Conservation (phyloP, 1,140 invertebrate species). For the Pseudomyrmex dendroicus region DNA sequence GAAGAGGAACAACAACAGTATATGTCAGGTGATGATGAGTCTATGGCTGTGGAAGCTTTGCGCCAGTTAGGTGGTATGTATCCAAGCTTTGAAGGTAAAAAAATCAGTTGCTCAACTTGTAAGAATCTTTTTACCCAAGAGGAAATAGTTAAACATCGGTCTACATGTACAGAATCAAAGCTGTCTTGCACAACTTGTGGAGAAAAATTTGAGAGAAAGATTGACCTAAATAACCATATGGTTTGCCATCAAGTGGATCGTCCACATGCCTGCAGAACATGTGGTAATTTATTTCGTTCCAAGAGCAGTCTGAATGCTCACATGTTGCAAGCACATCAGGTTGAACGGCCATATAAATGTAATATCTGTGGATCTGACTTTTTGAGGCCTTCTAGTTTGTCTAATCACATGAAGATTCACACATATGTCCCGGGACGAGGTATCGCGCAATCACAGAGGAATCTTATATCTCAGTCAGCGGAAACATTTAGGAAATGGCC, state of each 20-base stretch:
- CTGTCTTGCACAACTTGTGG: conserved; percentile 79
- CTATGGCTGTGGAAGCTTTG: conserved; percentile 85
- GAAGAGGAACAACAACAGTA: conserved; percentile 77
- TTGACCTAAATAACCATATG: conserved; percentile 83
- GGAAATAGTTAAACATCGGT: conserved; percentile 75
- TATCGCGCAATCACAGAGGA: conserved; percentile 73
- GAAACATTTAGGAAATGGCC: conserved; percentile 74
- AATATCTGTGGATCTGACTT: conserved; percentile 83
- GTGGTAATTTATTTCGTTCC: conserved; percentile 81
- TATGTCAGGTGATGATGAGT: conserved; percentile 83
- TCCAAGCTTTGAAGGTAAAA: conserved; percentile 79
- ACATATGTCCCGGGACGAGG: conserved; percentile 83
- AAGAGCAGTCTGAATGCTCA: conserved; percentile 80
- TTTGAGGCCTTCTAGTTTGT: conserved; percentile 84
- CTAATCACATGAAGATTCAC: conserved; percentile 86
- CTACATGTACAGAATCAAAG: conserved; percentile 71
- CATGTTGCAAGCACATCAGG: conserved; percentile 78
- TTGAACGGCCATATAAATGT: conserved; percentile 80
- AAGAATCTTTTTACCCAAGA: conserved; percentile 59
- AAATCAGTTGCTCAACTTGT: conserved; percentile 75
- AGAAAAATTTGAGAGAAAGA: conserved; percentile 81
- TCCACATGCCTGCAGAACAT: conserved; percentile 81
- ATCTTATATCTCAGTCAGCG: conserved; percentile 51
- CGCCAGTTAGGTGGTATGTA: conserved; percentile 85
- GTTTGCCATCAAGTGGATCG: conserved; percentile 83